A percentile compares a stretch with the other conserved stretches of the same genome.
These are phyloP conservation scores for Spatula versicolor DNA, from an alignment of 2,797 vertebrate genomes.

Conservation along the genomic window DNA sequence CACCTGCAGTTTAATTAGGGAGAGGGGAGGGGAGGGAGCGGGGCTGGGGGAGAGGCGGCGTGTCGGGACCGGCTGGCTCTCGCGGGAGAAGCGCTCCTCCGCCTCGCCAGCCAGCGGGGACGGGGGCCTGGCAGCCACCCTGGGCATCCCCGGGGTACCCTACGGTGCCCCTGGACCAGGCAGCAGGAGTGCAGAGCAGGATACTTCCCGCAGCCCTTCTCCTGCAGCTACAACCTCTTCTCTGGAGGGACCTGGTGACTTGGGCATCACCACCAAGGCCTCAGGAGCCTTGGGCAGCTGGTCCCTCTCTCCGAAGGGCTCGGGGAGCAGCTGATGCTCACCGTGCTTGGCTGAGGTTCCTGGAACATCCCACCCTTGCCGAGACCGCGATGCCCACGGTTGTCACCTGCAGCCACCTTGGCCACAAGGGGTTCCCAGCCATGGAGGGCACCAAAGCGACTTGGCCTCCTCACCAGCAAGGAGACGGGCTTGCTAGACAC, in stretches of 20 bases:
- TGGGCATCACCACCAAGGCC: neutral
- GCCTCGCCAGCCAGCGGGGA: neutral
- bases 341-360: accelerated
- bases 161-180: neutral
- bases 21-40: conserved; percentile 67
- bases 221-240: neutral
- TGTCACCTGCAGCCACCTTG: neutral
- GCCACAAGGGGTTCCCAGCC: neutral
- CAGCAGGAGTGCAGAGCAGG: neutral
- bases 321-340: accelerated
- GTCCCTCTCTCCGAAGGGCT: neutral
- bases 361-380: neutral
- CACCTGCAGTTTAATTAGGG: conserved; percentile 85
- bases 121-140: neutral
- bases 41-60: conserved; percentile 65
- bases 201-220: neutral
- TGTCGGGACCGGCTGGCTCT: conserved; percentile 53
- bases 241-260: neutral
- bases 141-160: neutral
- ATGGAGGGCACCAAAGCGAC: neutral
- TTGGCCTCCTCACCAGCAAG: neutral
- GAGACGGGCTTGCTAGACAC: neutral
- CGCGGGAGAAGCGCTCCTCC: neutral
- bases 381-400: neutral
- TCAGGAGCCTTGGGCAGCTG: neutral